A percentile compares a stretch with the other conserved stretches of the same genome.
These are phyloP conservation scores for Arremon brunneinucha DNA, from an alignment of 2,797 vertebrate species.

Conservation along the genomic window DNA sequence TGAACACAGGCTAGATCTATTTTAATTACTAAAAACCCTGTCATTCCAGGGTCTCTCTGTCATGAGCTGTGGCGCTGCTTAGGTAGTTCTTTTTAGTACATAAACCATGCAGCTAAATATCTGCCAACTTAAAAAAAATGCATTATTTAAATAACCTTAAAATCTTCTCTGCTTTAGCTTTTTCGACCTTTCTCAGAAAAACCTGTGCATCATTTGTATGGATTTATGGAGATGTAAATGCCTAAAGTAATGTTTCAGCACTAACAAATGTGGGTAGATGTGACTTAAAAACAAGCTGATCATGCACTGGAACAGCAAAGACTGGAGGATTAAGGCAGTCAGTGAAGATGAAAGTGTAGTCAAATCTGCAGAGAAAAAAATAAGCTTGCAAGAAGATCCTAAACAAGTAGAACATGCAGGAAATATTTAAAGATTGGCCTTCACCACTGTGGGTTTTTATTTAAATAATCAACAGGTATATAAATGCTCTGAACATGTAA, in stretches of 20 bases:
- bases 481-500: rapidly evolving
- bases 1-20: constrained; percentile 49
- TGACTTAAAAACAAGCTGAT: constrained; percentile 74
- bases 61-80: constrained; percentile 36
- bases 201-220: constrained; percentile 47
- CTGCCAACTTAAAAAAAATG: constrained; percentile 56
- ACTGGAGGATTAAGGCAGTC: constrained; percentile 70
- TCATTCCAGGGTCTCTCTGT: constrained; percentile 22
- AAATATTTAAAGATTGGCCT: constrained; percentile 38
- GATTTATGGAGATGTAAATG: constrained; percentile 68
- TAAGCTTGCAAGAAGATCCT: constrained; percentile 38
- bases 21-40: constrained; percentile 65
- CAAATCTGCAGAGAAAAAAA: constrained; percentile 47
- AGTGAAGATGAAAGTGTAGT: constrained; percentile 69
- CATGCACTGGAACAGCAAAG: constrained; percentile 66
- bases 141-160: constrained; percentile 63
- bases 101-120: constrained; percentile 46
- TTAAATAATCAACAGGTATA: constrained; percentile 14
- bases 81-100: constrained; percentile 43
- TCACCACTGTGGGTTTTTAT: neutral
- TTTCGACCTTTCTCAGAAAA: constrained; percentile 48
- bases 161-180: constrained; percentile 44
- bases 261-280: constrained; percentile 65
- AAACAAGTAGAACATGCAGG: constrained; percentile 62
- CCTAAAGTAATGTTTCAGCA: constrained; percentile 70